phyloP scores from a whole-genome alignment of 2,888 invertebrate genomes.

The Orchestes rusci region DNA sequence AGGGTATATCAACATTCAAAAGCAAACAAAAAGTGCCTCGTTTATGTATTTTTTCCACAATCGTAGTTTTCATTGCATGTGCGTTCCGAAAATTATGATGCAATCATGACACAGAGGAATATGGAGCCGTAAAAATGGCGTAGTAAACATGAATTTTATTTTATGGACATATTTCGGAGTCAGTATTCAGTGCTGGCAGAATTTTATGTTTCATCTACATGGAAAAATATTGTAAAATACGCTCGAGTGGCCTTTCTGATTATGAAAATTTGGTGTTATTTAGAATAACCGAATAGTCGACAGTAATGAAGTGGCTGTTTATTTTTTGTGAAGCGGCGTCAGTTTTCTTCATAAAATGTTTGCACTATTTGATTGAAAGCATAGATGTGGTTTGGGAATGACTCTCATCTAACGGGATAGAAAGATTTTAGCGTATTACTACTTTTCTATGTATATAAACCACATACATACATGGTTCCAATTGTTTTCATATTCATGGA shows the following conservation, averaged over 20 bases:
- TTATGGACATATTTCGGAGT: slow-evolving; percentile 20
- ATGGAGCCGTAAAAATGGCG: slow-evolving; percentile 33
- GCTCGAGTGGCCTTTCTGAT: slow-evolving; percentile 16
- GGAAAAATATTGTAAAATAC: slow-evolving; percentile 18
- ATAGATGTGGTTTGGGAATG: too few species aligned
- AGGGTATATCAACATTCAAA: slow-evolving; percentile 15
- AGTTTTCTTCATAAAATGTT: too few species aligned
- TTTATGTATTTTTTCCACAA: slow-evolving; percentile 22
- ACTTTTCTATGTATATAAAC: too few species aligned
- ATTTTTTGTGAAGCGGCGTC: too few species aligned
- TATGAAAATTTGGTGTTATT: slow-evolving; percentile 8
- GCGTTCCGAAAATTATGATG: slow-evolving; percentile 20
- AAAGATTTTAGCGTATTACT: too few species aligned
- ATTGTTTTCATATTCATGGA: too few species aligned
- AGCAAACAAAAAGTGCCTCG: slow-evolving; percentile 12
- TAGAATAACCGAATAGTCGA: slow-evolving; percentile 1
- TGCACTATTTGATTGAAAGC: too few species aligned
- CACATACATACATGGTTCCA: too few species aligned
- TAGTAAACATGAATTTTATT: slow-evolving; percentile 32
- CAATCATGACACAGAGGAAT: slow-evolving; percentile 36
- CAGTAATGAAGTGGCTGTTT: slow-evolving; percentile 2
- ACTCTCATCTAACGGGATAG: too few species aligned
- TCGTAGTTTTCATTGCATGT: slow-evolving; percentile 18
- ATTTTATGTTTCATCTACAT: slow-evolving; percentile 21
- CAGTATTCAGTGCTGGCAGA: slow-evolving; percentile 8